phyloP scores from a whole-genome alignment of 2,113 vertebrate species.

The Brachypteracias leptosomus region DNA sequence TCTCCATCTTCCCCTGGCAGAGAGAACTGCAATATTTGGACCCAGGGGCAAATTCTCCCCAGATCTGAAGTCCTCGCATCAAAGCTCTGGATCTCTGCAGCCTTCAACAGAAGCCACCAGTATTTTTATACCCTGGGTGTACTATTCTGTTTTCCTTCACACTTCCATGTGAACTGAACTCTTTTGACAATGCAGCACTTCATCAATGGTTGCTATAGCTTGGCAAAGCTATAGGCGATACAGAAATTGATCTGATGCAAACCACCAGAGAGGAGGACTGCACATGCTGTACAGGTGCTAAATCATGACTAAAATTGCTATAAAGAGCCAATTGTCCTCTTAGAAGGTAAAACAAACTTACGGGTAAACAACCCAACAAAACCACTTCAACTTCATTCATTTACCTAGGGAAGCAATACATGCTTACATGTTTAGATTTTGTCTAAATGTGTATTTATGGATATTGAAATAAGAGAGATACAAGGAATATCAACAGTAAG shows the following conservation, averaged over 20 bases:
- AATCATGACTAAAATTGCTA: background rate
- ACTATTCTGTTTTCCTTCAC: background rate
- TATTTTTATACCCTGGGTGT: background rate
- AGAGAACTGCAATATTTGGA: background rate
- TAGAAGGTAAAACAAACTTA: background rate
- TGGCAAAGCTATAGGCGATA: background rate
- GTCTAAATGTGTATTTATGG: background rate
- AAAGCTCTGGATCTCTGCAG: background rate
- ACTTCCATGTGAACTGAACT: background rate
- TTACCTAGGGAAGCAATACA: background rate
- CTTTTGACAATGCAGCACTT: background rate
- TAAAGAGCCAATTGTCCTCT: background rate
- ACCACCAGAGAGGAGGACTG: background rate
- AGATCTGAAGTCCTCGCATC: background rate
- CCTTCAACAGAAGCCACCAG: background rate
- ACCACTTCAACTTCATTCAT: background rate
- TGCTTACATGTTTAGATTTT: background rate
- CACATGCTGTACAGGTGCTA: background rate
- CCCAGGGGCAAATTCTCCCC: background rate
- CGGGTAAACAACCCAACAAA: background rate
- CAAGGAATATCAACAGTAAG: background rate
- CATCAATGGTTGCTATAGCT: background rate
- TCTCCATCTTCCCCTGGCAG: background rate
- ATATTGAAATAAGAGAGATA: background rate
- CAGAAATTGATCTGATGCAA: background rate